Evolutionary conservation across 2,797 vertebrate species (phyloP).

Genomic region (Artibeus lituratus): DNA sequence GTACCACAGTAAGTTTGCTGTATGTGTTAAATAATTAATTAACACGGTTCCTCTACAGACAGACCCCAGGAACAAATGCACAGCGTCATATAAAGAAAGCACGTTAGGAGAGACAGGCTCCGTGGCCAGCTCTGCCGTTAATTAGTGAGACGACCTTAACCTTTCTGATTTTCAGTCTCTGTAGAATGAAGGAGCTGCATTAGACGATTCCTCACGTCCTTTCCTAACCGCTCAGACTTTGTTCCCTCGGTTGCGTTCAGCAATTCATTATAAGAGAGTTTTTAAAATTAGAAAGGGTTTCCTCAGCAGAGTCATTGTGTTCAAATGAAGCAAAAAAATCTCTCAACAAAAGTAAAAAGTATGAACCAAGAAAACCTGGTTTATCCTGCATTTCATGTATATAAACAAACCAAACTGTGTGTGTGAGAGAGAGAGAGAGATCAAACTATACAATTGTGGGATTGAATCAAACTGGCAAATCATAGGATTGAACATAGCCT

Average conservation of each 20-base stretch:
- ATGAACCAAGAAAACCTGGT: not conserved
- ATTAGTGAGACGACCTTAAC: not conserved
- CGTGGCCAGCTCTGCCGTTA: not conserved
- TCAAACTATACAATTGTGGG: not conserved
- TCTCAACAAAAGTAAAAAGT: not conserved
- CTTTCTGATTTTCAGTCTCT: not conserved
- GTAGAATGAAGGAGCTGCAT: not conserved
- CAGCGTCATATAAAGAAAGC: not conserved
- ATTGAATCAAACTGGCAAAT: slow-evolving; percentile 1
- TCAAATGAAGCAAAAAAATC: not conserved
- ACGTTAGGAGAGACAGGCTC: fast-evolving
- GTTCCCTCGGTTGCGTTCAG: not conserved
- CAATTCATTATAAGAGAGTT: not conserved
- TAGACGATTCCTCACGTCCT: not conserved
- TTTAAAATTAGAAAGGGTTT: not conserved
- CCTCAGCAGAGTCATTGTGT: not conserved
- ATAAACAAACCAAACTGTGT: not conserved
- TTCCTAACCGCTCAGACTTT: not conserved
- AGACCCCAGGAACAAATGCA: not conserved
- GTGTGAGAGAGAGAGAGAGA: not conserved
- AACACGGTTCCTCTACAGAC: not conserved
- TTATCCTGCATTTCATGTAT: slow-evolving; percentile 16
- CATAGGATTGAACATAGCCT: not conserved
- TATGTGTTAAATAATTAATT: not conserved
- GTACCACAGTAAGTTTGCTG: not conserved